These are phyloP conservation scores for Micrastur ruficollis DNA, from an alignment of 2,797 vertebrate genomes.

Conservation along the genomic window DNA sequence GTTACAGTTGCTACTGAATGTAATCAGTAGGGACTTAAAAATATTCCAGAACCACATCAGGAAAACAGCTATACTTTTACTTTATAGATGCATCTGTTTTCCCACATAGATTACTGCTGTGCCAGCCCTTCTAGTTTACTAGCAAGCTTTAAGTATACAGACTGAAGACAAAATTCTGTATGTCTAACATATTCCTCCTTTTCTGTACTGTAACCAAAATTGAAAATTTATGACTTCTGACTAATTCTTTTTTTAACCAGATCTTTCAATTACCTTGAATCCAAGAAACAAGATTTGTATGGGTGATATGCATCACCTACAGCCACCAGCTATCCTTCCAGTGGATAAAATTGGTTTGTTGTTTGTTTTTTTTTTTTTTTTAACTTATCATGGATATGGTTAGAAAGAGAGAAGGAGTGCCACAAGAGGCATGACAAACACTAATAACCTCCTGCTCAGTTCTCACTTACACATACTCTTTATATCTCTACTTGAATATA, in stretches of 20 bases:
- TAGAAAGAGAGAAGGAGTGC: background rate
- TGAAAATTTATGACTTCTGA: background rate
- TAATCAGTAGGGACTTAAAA: background rate
- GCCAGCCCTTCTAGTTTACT: background rate
- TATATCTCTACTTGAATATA: background rate
- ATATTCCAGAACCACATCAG: background rate
- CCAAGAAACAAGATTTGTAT: background rate
- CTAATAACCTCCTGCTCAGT: slow-evolving; percentile 33
- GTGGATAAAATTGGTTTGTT: background rate
- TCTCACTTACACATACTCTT: background rate
- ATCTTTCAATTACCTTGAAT: background rate
- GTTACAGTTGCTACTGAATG: background rate
- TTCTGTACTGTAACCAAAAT: background rate
- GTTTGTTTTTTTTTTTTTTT: background rate
- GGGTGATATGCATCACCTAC: background rate
- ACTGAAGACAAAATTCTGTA: background rate
- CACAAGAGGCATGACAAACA: slow-evolving; percentile 45
- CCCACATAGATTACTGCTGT: background rate
- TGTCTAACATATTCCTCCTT: background rate
- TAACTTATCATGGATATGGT: background rate
- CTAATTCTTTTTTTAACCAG: background rate
- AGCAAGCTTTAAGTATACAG: background rate
- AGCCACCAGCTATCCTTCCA: background rate
- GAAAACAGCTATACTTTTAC: background rate
- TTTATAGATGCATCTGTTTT: background rate